Base-by-base conservation (phyloP, 2,797 vertebrate species). In the Diceros bicornis region DNA sequence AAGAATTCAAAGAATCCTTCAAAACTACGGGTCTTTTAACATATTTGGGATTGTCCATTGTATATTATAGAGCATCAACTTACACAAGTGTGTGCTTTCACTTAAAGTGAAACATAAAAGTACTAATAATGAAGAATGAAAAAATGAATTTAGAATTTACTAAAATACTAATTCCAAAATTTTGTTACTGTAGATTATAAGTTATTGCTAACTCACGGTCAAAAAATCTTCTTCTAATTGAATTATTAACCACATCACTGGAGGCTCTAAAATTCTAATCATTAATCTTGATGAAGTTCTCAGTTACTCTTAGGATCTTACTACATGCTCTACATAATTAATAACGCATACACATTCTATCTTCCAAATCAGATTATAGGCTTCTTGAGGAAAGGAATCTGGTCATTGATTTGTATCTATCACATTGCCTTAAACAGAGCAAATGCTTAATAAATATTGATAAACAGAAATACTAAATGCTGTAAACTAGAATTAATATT, bases 391-490 rank as follows among this genome's bases (percentile, higher is more conserved):
- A n/a, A 81, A 82, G 50, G 37, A 77, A 77, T 82, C 34, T 72
- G 37, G n/a, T 75, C 72, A 75, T 11, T 68, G 81, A 92, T 69
- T 64, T 89, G 18, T 69, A 61, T 47, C 29, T 89, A 86, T 23
- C 21, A 69, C 27, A 41, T 47, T 66, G 72, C 50, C 69, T 83
- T 88, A 8, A 86, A 87, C 29, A 87, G 34, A 87, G 25, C 17
- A 47, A 81, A 78, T 62, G 29, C 59, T 79, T 81, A 94, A 92
- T 55, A 77, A 66, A 57, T 41, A 94, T 10, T 94, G 52, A 89
- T 75, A 91, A 81, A 61, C 4, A 84, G 90, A 50, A 25, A 62
- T 4, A 71, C 44, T 82, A 81, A 95, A 93, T 69, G 72, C 47
- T 74, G 1, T 52, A 69, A 86, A 62, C 7, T 68, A 79, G 14